Evolutionary conservation across 2,797 vertebrate species (phyloP).

Genomic region (Rhinophrynus dorsalis): DNA sequence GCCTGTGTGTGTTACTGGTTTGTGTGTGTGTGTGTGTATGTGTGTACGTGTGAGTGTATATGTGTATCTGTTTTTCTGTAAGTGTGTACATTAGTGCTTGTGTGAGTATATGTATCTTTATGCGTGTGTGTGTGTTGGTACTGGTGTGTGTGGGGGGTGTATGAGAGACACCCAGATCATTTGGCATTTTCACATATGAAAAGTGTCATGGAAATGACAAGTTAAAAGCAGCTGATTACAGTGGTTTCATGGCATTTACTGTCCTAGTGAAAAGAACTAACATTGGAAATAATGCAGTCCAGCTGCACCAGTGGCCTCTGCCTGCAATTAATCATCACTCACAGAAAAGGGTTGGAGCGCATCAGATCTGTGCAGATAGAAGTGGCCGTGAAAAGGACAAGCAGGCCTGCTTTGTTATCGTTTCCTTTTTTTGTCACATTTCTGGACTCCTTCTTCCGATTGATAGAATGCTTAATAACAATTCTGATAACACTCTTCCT

Average conservation of each 20-base stretch:
- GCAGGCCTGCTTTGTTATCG: conserved; percentile 51
- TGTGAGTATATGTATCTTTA: no score
- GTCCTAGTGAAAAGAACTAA: conserved; percentile 66
- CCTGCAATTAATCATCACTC: conserved; percentile 70
- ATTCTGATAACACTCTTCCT: no score
- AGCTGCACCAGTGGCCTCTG: conserved; percentile 63
- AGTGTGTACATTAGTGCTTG: no score
- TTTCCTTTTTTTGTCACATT: not conserved
- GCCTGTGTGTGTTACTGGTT: no score
- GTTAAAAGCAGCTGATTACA: conserved; percentile 69
- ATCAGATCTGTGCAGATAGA: conserved; percentile 61
- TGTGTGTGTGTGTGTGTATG: no score
- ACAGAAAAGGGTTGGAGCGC: conserved; percentile 65
- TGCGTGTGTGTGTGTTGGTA: no score
- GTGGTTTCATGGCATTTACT: conserved; percentile 67
- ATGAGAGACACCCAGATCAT: no score
- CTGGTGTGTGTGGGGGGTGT: no score
- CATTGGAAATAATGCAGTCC: conserved; percentile 66
- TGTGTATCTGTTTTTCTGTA: no score
- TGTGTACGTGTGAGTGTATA: no score
- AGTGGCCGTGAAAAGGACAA: conserved; percentile 63
- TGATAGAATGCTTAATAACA: no score
- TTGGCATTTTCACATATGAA: conserved; percentile 66
- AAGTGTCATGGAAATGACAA: conserved; percentile 67
- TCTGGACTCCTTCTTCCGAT: no score